Percentiles rank a stretch among this genome's conserved stretches.
Conservation (phyloP, 1,140 invertebrate species). For the Drosophila simulans region DNA sequence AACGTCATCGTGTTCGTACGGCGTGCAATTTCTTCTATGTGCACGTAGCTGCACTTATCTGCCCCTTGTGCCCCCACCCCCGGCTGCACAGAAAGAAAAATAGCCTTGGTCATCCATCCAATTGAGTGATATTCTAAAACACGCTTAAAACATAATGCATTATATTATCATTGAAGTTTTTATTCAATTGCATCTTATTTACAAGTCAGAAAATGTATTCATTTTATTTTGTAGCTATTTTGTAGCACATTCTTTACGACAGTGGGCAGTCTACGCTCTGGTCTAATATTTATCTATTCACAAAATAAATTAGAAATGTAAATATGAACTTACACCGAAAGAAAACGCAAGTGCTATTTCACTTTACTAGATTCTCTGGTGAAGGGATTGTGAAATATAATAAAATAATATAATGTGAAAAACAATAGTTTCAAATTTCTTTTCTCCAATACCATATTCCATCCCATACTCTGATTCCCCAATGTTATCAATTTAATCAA, state of each 20-base stretch:
- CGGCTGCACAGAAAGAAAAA: neutral
- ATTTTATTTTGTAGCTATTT: too few species aligned
- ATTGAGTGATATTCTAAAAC: too few species aligned
- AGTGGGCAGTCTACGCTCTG: neutral
- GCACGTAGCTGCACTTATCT: conserved; percentile 65
- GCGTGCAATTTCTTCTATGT: conserved; percentile 78
- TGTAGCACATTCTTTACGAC: neutral
- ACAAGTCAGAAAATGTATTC: too few species aligned
- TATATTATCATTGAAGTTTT: neutral
- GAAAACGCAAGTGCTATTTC: neutral
- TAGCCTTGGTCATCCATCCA: too few species aligned
- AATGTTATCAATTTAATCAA: neutral
- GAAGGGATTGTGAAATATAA: too few species aligned
- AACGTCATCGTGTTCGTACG: conserved; percentile 22
- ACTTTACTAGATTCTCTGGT: too few species aligned
- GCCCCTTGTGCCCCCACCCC: conserved; percentile 19
- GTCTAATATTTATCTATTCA: neutral
- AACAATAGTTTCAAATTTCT: too few species aligned
- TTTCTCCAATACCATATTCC: too few species aligned
- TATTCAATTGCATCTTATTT: neutral
- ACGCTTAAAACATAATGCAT: too few species aligned
- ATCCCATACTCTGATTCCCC: too few species aligned
- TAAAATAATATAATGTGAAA: too few species aligned
- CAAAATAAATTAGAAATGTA: neutral
- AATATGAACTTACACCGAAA: neutral